A percentile compares a stretch with the other conserved stretches of the same genome.
Conservation (phyloP, 2,113 vertebrate genomes). For the Conger conger region DNA sequence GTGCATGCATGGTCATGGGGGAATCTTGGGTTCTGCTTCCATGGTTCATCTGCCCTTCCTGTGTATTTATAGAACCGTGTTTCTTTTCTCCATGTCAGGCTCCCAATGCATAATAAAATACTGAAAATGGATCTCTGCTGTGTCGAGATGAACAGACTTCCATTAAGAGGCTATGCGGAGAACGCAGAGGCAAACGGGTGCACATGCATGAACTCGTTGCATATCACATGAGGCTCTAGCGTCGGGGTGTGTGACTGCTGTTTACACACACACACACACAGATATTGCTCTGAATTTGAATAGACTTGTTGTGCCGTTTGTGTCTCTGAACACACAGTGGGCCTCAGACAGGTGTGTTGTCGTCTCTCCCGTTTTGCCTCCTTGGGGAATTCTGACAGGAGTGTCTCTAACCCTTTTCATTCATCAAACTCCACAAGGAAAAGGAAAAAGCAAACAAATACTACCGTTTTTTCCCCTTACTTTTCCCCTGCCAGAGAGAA, state of each 20-base stretch:
- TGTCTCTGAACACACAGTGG: neutral
- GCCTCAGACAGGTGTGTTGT: neutral
- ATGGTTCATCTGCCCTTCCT: neutral
- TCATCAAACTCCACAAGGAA: neutral
- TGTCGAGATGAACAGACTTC: neutral
- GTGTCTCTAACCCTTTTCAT: conserved; percentile 1
- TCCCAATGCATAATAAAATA: conserved; percentile 1
- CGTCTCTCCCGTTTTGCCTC: neutral
- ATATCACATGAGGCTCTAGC: neutral
- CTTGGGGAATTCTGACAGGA: neutral
- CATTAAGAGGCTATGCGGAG: neutral
- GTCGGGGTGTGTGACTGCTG: neutral
- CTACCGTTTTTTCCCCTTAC: neutral
- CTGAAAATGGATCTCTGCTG: neutral
- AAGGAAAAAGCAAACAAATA: neutral
- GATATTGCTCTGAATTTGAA: neutral
- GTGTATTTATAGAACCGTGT: conserved; percentile 20
- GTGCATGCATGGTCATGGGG: neutral
- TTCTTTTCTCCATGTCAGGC: neutral
- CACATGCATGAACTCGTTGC: neutral
- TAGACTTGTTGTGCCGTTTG: neutral
- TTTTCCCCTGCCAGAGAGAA: neutral
- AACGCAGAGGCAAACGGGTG: neutral
- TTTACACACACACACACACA: neutral
- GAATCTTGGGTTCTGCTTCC: neutral